Evolutionary conservation across 2,888 invertebrate species (phyloP).

Genomic region (Chymomyza caudatula): DNA sequence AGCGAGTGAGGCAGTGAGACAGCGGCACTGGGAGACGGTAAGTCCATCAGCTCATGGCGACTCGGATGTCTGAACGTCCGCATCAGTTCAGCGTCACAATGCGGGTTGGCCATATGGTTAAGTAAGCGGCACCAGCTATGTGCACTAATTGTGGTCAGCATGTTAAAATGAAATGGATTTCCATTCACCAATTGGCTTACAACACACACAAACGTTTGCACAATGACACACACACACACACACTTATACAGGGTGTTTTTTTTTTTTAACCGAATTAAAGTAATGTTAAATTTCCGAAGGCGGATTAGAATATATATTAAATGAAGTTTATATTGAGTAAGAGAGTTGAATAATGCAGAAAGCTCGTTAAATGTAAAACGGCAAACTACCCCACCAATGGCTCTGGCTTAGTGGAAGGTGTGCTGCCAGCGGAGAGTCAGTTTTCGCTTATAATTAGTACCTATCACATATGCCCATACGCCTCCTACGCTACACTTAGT

Average conservation of each 20-base stretch:
- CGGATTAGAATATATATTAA: no score
- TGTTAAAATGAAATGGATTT: conserved; percentile 77
- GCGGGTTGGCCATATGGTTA: conserved; percentile 22
- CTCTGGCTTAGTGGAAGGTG: no score
- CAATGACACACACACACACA: conserved; percentile 5
- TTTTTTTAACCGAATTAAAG: background rate
- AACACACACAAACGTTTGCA: conserved; percentile 25
- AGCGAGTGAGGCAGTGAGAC: conserved; percentile 3
- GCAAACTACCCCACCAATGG: no score
- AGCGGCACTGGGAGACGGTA: background rate
- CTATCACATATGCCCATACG: no score
- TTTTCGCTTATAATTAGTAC: no score
- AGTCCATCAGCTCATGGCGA: background rate
- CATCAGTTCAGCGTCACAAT: background rate
- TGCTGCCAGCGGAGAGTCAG: no score
- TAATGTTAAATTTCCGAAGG: no score
- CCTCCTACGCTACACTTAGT: no score
- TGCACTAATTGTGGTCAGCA: conserved; percentile 75
- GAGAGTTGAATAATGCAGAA: no score
- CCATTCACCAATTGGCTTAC: conserved; percentile 70
- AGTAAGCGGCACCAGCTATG: conserved; percentile 52
- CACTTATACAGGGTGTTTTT: background rate
- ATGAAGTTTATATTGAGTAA: no score
- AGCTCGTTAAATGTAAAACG: no score
- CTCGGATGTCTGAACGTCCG: background rate